Evolutionary conservation across 2,113 vertebrate genomes (phyloP).

Genomic region (Archilochus colubris): DNA sequence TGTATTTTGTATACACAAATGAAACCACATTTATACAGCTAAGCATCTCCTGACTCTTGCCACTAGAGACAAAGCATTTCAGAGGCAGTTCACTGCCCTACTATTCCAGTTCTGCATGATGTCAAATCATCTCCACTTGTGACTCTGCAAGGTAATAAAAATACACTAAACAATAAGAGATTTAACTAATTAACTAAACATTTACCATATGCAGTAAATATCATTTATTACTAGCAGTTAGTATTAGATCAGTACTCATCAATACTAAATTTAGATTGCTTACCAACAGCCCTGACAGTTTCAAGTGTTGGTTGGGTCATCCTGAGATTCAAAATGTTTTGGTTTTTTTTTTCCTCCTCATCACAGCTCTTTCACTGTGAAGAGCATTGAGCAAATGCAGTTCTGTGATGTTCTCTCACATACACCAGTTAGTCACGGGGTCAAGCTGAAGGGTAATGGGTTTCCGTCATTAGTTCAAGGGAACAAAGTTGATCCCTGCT

Average conservation of each 20-base stretch:
- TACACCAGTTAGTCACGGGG: not conserved
- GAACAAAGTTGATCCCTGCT: not conserved
- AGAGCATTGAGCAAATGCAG: not conserved
- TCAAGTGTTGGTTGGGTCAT: not conserved
- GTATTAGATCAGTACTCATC: too few relatives aligned
- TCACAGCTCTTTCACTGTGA: not conserved
- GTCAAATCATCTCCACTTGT: not conserved
- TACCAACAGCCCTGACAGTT: not conserved
- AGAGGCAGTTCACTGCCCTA: fast-evolving
- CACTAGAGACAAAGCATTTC: not conserved
- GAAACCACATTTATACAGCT: not conserved
- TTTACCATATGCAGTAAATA: not conserved
- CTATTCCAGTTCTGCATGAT: not conserved
- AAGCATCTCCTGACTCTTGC: not conserved
- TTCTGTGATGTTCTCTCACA: not conserved
- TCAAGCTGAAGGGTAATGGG: not conserved
- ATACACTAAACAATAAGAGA: fast-evolving
- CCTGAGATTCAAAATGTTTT: not conserved
- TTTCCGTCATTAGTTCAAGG: constrained; percentile 10
- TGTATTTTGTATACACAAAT: not conserved
- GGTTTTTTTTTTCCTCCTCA: not conserved
- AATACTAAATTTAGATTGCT: not conserved
- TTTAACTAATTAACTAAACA: not conserved
- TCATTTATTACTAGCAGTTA: not conserved
- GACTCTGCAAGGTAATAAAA: not conserved